Evolutionary conservation across 2,888 invertebrate species (phyloP).

Genomic region (Chouioia cunea): DNA sequence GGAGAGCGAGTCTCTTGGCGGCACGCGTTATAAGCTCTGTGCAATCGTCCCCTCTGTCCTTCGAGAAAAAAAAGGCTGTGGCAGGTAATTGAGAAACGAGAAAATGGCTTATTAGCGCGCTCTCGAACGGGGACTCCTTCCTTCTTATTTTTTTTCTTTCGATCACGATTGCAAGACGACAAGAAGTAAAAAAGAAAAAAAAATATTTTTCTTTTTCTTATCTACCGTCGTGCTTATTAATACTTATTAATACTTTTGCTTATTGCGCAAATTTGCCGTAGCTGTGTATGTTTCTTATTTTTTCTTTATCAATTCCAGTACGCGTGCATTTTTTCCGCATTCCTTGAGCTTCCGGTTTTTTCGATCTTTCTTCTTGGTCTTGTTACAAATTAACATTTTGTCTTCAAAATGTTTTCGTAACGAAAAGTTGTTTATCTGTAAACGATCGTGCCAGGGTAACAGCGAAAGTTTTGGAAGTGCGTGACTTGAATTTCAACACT

Average conservation of each 20-base stretch:
- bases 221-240: slow-evolving; percentile 9
- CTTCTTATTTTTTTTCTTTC: neutral
- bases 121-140: slow-evolving; percentile 9
- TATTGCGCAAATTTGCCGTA: slow-evolving; percentile 12
- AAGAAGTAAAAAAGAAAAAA: neutral
- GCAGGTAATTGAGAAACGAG: slow-evolving; percentile 48
- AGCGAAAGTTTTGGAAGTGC: too few species aligned
- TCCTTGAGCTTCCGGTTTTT: neutral
- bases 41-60: slow-evolving; percentile 43
- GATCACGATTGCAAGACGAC: neutral
- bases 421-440: too few species aligned
- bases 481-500: too few species aligned
- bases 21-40: neutral
- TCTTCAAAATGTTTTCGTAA: too few species aligned
- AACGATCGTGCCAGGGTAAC: too few species aligned
- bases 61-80: slow-evolving; percentile 43
- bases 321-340: slow-evolving; percentile 12
- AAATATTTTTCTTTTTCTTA: neutral
- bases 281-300: neutral
- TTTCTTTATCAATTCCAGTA: neutral
- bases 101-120: slow-evolving; percentile 42
- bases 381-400: too few species aligned
- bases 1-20: too few species aligned
- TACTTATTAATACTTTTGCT: slow-evolving; percentile 17
- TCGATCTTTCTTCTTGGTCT: neutral